phyloP scores from a whole-genome alignment of 2,888 invertebrate genomes.

The Eupithecia subumbrata region DNA sequence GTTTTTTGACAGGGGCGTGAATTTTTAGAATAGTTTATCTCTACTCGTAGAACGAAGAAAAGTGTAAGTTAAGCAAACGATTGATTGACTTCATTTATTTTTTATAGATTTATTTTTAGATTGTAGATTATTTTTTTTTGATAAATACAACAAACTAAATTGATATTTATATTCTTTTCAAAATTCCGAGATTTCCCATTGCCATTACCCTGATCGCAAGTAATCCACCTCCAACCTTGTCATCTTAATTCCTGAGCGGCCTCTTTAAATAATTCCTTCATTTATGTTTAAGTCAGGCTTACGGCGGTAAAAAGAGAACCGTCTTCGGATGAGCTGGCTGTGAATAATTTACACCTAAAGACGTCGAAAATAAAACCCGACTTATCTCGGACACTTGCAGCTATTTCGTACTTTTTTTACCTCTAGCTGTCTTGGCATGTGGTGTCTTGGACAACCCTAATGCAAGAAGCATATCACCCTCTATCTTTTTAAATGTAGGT shows the following conservation, averaged over 20 bases:
- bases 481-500: too few species aligned
- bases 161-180: too few species aligned
- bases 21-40: too few species aligned
- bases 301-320: constrained; percentile 71
- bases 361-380: constrained; percentile 56
- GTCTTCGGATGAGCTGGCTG: constrained; percentile 70
- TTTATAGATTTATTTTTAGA: too few species aligned
- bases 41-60: too few species aligned
- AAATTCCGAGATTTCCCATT: too few species aligned
- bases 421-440: not conserved
- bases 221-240: constrained; percentile 62
- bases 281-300: constrained; percentile 72
- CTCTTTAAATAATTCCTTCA: constrained; percentile 71
- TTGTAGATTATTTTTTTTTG: too few species aligned
- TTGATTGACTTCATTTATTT: too few species aligned
- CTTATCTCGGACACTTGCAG: not conserved
- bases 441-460: not conserved
- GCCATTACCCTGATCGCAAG: constrained; percentile 45
- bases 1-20: too few species aligned
- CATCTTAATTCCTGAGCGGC: constrained; percentile 67
- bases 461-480: too few species aligned
- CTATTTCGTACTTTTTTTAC: not conserved
- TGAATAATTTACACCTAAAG: constrained; percentile 82
- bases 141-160: too few species aligned
- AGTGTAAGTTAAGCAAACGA: too few species aligned